Percentiles rank a stretch among this genome's conserved stretches.
Evolutionary conservation across 1,140 invertebrate genomes (phyloP).

Genomic region (Dendrolimus kikuchii): DNA sequence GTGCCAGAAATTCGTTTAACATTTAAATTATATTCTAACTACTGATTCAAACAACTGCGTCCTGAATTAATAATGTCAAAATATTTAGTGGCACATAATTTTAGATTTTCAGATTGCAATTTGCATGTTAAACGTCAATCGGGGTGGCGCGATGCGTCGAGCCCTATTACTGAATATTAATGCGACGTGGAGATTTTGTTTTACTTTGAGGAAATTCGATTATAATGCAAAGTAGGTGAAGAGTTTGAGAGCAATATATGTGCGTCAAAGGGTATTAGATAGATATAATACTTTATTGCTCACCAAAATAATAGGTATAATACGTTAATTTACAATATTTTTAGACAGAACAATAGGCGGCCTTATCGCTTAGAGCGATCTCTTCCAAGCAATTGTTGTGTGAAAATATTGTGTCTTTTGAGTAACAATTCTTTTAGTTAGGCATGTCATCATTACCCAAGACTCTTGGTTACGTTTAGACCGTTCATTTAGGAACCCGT

Average conservation of each 20-base stretch:
- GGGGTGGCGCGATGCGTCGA: conserved; percentile 48
- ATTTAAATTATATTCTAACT: conserved; percentile 65
- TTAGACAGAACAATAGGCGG: no score
- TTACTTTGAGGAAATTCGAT: conserved; percentile 67
- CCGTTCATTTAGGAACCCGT: no score
- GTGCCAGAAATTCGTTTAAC: conserved; percentile 62
- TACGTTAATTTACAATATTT: no score
- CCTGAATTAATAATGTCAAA: conserved; percentile 63
- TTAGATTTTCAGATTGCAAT: conserved; percentile 69
- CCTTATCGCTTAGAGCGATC: no score
- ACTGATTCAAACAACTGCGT: conserved; percentile 58
- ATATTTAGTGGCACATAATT: conserved; percentile 63
- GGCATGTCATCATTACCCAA: no score
- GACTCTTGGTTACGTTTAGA: no score
- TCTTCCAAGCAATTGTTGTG: no score
- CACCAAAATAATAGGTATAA: no score
- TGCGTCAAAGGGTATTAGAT: conserved; percentile 10
- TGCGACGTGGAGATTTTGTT: conserved; percentile 63
- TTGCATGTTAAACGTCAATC: conserved; percentile 70
- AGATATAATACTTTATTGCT: neutral
- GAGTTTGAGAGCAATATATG: conserved; percentile 18
- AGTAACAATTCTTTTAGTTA: no score
- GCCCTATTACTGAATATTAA: conserved; percentile 69
- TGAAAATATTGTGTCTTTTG: no score
- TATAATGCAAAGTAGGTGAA: conserved; percentile 66